phyloP scores from a whole-genome alignment of 2,797 vertebrate genomes.

The Premnoplex brunnescens region DNA sequence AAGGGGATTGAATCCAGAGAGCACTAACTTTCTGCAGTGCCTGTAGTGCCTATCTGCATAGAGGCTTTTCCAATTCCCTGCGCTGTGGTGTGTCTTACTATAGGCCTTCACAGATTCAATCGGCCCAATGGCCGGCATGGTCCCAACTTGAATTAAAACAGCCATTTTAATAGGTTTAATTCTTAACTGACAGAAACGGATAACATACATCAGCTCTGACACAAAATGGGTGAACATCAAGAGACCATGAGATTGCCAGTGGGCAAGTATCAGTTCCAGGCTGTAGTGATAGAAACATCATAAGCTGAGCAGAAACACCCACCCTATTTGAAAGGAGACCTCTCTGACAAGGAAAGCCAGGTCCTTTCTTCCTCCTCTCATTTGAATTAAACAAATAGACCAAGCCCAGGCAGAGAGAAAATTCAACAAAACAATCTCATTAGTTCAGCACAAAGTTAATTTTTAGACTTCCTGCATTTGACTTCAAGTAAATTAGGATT shows the following conservation, averaged over 20 bases:
- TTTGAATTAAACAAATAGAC: slow-evolving; percentile 64
- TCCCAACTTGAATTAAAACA: background rate
- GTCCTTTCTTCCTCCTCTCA: background rate
- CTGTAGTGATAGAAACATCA: background rate
- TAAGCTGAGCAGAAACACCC: background rate
- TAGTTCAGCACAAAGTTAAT: background rate
- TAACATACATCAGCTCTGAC: background rate
- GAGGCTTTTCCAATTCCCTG: background rate
- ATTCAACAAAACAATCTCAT: background rate
- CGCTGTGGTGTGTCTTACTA: background rate
- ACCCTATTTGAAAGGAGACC: background rate
- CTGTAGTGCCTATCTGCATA: background rate
- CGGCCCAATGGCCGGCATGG: accelerated
- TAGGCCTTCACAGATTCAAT: background rate
- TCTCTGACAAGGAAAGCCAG: background rate
- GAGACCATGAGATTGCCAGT: background rate
- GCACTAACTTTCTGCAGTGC: background rate
- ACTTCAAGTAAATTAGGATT: background rate
- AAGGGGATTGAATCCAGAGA: background rate
- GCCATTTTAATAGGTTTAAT: background rate
- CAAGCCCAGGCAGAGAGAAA: slow-evolving; percentile 16
- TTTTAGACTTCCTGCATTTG: background rate
- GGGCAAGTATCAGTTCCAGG: background rate
- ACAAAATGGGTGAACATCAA: background rate
- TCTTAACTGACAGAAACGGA: background rate